These are phyloP conservation scores for Callitettix versicolor DNA, from an alignment of 1,140 invertebrate genomes.

Conservation along the genomic window DNA sequence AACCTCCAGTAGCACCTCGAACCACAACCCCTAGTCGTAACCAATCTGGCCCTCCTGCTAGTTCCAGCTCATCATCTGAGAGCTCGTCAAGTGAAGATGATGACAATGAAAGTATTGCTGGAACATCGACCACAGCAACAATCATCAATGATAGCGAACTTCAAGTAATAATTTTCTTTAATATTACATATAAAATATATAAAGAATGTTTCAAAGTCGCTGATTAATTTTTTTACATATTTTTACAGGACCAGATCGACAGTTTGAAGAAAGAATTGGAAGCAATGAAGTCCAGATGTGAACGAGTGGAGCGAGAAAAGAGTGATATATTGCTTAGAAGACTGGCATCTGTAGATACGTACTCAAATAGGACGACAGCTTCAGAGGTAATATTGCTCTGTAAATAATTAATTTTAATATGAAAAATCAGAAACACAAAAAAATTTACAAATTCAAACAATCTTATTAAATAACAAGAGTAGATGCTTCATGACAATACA, in stretches of 20 bases:
- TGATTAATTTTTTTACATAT: neutral
- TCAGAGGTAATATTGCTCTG: constrained; percentile 46
- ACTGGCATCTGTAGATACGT: constrained; percentile 60
- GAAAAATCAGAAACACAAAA: too few relatives aligned
- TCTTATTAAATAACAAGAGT: too few relatives aligned
- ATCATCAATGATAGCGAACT: constrained; percentile 36
- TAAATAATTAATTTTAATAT: neutral
- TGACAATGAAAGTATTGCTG: constrained; percentile 37
- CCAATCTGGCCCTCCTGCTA: constrained; percentile 6
- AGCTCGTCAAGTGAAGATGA: constrained; percentile 31
- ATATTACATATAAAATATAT: too few relatives aligned
- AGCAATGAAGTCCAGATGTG: constrained; percentile 45
- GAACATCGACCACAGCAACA: constrained; percentile 41
- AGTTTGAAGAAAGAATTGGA: constrained; percentile 52
- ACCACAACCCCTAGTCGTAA: neutral
- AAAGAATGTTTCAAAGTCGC: too few relatives aligned
- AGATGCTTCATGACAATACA: too few relatives aligned
- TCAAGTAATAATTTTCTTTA: constrained; percentile 46
- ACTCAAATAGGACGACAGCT: constrained; percentile 50
- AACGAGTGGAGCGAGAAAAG: constrained; percentile 74
- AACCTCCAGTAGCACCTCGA: constrained; percentile 7
- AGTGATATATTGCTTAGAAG: constrained; percentile 69
- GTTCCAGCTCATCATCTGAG: constrained; percentile 18
- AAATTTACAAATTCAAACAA: too few relatives aligned
- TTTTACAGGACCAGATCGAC: constrained; percentile 29